Percentiles rank a stretch among this genome's conserved stretches.
phyloP scores from a whole-genome alignment of 92 coral and sea anemone species.

The Meandrina meandrites region DNA sequence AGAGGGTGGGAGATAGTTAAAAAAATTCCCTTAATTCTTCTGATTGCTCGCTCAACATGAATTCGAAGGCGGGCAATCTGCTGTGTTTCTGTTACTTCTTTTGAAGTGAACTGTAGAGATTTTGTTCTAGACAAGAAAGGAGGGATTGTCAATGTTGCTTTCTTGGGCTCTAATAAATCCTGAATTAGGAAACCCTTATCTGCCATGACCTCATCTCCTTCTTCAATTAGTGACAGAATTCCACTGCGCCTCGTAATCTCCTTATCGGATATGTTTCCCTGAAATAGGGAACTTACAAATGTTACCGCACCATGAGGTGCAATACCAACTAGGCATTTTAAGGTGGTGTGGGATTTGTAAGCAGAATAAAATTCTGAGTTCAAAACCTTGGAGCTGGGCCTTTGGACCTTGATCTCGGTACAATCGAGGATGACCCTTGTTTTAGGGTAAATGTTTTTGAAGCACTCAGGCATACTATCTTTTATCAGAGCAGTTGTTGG shows the following conservation, averaged over 20 bases:
- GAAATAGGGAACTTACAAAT: no score
- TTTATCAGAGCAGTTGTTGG: constrained; percentile 37
- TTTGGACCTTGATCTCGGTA: constrained; percentile 53
- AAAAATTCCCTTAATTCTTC: constrained; percentile 28
- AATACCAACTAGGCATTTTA: no score
- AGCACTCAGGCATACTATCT: no score
- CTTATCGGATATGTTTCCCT: no score
- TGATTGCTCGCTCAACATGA: no score
- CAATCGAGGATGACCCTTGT: constrained; percentile 49
- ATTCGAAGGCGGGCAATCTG: constrained; percentile 48
- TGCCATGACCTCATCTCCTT: no score
- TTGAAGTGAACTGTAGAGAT: constrained; percentile 38
- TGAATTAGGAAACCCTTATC: no score
- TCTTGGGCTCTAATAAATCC: constrained; percentile 10
- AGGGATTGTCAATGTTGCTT: constrained; percentile 45
- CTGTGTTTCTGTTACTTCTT: constrained; percentile 43
- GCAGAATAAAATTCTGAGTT: constrained; percentile 44
- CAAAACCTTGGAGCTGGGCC: constrained; percentile 53
- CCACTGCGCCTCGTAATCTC: no score
- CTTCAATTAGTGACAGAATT: no score
- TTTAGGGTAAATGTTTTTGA: constrained; percentile 19
- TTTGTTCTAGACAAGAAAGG: constrained; percentile 46
- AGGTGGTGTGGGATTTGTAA: constrained; percentile 47
- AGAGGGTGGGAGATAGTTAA: background rate
- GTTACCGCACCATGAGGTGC: no score